Conservation (phyloP, 2,888 invertebrate species). For the Drosophila heteroneura region DNA sequence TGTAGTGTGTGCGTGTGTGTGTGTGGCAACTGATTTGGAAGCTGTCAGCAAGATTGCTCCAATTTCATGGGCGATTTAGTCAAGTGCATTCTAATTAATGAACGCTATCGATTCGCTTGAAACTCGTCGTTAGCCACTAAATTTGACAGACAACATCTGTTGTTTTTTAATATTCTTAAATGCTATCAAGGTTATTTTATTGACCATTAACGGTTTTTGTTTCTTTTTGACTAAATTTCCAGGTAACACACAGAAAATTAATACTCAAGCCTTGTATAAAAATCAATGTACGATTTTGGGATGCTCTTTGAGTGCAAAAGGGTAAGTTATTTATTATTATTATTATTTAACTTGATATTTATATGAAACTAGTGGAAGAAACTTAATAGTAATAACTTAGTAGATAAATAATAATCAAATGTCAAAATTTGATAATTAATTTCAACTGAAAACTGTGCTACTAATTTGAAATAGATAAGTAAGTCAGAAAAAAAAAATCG, state of each 20-base stretch:
- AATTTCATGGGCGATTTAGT: slow-evolving; percentile 76
- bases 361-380: neutral
- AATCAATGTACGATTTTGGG: neutral
- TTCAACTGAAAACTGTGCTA: neutral
- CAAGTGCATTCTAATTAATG: slow-evolving; percentile 72
- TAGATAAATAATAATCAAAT: neutral
- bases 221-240: slow-evolving; percentile 21
- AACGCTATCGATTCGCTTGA: slow-evolving; percentile 42
- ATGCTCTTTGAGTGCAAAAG: no score
- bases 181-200: slow-evolving; percentile 34
- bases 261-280: neutral
- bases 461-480: neutral
- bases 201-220: slow-evolving; percentile 45
- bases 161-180: slow-evolving; percentile 34
- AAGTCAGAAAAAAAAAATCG: no score
- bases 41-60: slow-evolving; percentile 76
- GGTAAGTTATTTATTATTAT: neutral
- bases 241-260: slow-evolving; percentile 27
- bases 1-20: slow-evolving; percentile 16
- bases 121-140: slow-evolving; percentile 50
- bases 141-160: slow-evolving; percentile 69
- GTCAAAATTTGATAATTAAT: neutral
- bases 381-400: neutral
- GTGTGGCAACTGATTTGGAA: slow-evolving; percentile 60
- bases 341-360: neutral